phyloP scores from a whole-genome alignment of 2,888 invertebrate genomes.

The Fragum sueziense region DNA sequence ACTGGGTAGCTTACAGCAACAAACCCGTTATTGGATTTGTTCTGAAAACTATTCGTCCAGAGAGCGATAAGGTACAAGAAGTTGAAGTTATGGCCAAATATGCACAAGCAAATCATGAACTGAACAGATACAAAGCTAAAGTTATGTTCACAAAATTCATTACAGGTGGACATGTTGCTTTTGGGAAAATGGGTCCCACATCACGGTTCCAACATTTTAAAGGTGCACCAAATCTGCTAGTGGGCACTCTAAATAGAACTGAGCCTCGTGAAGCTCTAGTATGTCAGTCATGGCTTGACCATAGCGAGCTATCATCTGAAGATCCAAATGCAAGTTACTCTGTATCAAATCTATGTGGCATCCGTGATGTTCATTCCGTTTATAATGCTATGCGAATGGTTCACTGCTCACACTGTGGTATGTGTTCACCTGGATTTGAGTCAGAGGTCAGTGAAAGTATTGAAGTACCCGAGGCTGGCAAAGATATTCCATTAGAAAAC shows the following conservation, averaged over 20 bases:
- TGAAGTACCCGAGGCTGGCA: neutral
- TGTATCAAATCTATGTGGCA: neutral
- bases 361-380: neutral
- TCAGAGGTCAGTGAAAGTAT: neutral
- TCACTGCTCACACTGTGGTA: neutral
- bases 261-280: neutral
- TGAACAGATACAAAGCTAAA: neutral
- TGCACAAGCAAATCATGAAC: neutral
- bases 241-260: neutral
- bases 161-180: neutral
- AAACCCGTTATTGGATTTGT: neutral
- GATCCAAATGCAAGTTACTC: neutral
- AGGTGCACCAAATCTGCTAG: neutral
- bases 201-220: neutral
- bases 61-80: neutral
- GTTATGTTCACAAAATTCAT: neutral
- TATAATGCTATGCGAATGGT: neutral
- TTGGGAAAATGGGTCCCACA: neutral
- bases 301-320: neutral
- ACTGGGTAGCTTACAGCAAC: neutral
- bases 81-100: neutral
- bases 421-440: neutral
- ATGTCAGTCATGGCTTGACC: neutral
- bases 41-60: neutral
- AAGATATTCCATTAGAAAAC: neutral